A percentile compares a stretch with the other conserved stretches of the same genome.
Conservation (phyloP, 2,113 vertebrate species). For the Dryoscopus gambensis region DNA sequence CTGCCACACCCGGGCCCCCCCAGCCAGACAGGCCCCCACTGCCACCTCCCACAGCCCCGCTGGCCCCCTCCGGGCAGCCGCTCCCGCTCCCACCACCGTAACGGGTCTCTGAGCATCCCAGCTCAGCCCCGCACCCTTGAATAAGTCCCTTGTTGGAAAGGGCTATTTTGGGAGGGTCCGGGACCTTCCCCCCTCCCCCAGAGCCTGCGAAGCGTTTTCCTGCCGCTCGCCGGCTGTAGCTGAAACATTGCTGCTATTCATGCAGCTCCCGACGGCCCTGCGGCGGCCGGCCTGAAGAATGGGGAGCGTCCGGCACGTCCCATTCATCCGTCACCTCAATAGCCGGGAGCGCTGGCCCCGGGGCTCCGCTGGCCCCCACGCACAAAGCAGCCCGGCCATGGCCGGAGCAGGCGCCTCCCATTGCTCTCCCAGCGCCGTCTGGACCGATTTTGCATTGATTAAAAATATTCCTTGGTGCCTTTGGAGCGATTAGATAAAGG, state of each 20-base stretch:
- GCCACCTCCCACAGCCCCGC: neutral
- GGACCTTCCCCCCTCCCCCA: neutral
- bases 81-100: fast-evolving
- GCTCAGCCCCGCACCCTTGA: neutral
- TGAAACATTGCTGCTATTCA: conserved; percentile 62
- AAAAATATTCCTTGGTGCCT: neutral
- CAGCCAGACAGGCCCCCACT: neutral
- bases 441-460: neutral
- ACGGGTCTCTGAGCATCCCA: neutral
- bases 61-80: fast-evolving
- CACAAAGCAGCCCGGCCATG: conserved; percentile 15
- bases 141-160: conserved; percentile 56
- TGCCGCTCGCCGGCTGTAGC: neutral
- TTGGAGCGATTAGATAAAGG: neutral
- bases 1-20: neutral
- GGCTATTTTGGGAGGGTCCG: neutral
- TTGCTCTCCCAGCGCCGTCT: neutral
- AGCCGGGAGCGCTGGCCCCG: conserved; percentile 30
- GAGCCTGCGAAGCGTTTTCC: neutral
- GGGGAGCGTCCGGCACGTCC: conserved; percentile 51
- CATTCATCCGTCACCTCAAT: conserved; percentile 67
- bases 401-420: conserved; percentile 16
- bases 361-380: neutral
- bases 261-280: conserved; percentile 2
- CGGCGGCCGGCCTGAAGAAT: neutral